A percentile compares a stretch with the other conserved stretches of the same genome.
phyloP scores from a whole-genome alignment of 2,888 invertebrate genomes.

The Hedya salicella region DNA sequence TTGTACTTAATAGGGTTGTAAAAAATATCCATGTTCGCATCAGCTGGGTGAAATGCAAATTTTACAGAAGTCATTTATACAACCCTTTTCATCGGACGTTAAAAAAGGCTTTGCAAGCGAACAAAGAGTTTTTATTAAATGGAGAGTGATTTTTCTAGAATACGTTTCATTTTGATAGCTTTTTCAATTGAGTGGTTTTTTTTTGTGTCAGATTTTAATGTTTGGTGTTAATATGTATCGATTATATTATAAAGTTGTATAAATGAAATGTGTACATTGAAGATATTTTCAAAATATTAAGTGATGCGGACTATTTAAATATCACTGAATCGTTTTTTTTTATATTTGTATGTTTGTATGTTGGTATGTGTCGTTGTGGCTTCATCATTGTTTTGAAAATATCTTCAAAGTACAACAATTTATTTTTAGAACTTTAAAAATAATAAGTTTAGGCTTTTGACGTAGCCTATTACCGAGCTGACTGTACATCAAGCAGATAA shows the following conservation, averaged over 20 bases:
- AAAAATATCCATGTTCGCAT: neutral
- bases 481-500: conserved; percentile 2
- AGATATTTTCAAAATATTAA: no score
- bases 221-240: no score
- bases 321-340: no score
- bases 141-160: conserved; percentile 16
- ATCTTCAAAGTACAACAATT: no score
- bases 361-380: no score
- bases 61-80: conserved; percentile 6
- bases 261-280: no score
- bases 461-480: neutral
- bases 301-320: no score
- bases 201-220: conserved; percentile 7
- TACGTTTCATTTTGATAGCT: neutral
- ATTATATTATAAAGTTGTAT: no score
- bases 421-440: no score
- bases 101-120: conserved; percentile 15
- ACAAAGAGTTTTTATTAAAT: conserved; percentile 13
- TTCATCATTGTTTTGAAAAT: no score
- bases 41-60: neutral
- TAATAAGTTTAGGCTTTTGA: no score
- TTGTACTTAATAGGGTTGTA: neutral
- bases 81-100: conserved; percentile 5
- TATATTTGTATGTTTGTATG: no score
- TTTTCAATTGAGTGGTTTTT: conserved; percentile 4